A percentile compares a stretch with the other conserved stretches of the same genome.
These are phyloP conservation scores for Parascotia fuliginaria DNA, from an alignment of 2,888 invertebrate genomes.

Conservation along the genomic window DNA sequence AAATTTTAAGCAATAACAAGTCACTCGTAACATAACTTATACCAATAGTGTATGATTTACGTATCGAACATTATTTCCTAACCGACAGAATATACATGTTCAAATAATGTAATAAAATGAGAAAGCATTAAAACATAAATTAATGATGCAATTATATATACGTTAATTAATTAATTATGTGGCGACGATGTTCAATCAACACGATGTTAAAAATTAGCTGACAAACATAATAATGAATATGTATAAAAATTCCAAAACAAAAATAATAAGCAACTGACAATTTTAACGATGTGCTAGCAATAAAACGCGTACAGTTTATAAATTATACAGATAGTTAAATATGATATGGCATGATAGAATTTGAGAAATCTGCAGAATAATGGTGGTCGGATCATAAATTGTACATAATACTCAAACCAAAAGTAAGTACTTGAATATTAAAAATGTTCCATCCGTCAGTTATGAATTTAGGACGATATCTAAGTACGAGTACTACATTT, in stretches of 20 bases:
- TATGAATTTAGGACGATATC: too few species aligned
- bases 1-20: slow-evolving; percentile 72
- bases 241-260: slow-evolving; percentile 55
- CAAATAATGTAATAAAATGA: slow-evolving; percentile 67
- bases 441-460: too few species aligned
- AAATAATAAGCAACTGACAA: slow-evolving; percentile 52
- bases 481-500: too few species aligned
- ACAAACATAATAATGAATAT: slow-evolving; percentile 71
- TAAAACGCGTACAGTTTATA: slow-evolving; percentile 60
- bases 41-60: slow-evolving; percentile 70
- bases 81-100: slow-evolving; percentile 64
- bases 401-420: slow-evolving; percentile 26
- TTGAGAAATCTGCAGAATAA: slow-evolving; percentile 53
- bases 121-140: slow-evolving; percentile 68
- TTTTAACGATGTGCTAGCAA: slow-evolving; percentile 59
- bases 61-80: slow-evolving; percentile 59
- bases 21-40: slow-evolving; percentile 63
- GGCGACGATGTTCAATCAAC: slow-evolving; percentile 75
- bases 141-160: slow-evolving; percentile 69
- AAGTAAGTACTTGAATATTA: slow-evolving; percentile 42
- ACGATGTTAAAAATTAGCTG: slow-evolving; percentile 73
- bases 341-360: slow-evolving; percentile 52
- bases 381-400: too few species aligned
- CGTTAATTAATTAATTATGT: slow-evolving; percentile 79
- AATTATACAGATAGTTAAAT: slow-evolving; percentile 67